phyloP scores from a whole-genome alignment of 2,797 vertebrate genomes.

The Lepus townsendii region DNA sequence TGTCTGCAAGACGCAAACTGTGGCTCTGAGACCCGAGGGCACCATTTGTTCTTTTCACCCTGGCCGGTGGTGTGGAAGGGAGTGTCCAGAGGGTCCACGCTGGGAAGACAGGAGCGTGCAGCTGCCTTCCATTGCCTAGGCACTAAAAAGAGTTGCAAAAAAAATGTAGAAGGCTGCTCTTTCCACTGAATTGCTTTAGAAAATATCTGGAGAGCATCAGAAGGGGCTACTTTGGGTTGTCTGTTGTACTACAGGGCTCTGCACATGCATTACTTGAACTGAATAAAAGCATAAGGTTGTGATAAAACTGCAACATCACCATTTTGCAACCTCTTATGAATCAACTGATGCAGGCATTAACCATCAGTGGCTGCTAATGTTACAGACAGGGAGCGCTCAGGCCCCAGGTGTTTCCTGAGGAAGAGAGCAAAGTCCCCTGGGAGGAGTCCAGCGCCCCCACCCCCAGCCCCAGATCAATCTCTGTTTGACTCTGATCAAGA shows the following conservation, averaged over 20 bases:
- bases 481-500: not conserved
- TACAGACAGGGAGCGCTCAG: not conserved
- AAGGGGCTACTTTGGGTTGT: not conserved
- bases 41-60: not conserved
- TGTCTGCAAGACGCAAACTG: not conserved
- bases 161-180: conserved; percentile 19
- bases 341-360: not conserved
- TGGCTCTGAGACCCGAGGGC: conserved; percentile 12
- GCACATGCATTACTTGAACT: not conserved
- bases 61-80: not conserved
- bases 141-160: conserved; percentile 24
- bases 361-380: not conserved
- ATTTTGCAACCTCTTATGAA: not conserved
- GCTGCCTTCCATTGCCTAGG: not conserved
- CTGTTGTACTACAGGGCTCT: not conserved
- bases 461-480: not conserved
- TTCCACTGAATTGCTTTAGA: conserved; percentile 10
- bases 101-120: not conserved
- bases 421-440: not conserved
- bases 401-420: not conserved
- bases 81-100: not conserved
- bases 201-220: not conserved
- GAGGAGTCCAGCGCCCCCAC: not conserved
- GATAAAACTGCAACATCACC: not conserved
- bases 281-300: not conserved